Conservation (phyloP, 2,888 invertebrate genomes). For the Acrobasis consociella region DNA sequence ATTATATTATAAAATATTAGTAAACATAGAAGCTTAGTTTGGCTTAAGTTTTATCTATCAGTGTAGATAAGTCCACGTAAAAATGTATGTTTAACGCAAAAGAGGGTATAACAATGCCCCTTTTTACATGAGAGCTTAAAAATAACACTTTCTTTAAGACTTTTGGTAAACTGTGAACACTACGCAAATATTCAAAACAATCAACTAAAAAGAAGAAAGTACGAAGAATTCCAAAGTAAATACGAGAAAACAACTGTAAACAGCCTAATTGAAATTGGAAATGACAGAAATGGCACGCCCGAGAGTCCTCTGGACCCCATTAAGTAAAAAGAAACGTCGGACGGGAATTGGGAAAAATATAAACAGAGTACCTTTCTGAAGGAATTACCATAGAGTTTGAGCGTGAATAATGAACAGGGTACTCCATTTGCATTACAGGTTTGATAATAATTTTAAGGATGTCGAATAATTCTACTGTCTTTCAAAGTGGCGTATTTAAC, state of each 20-base stretch:
- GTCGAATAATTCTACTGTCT: background rate
- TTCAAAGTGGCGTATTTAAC: too few relatives aligned
- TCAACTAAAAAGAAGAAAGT: slow-evolving; percentile 2
- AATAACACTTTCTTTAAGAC: too few relatives aligned
- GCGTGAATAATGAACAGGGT: slow-evolving; percentile 6
- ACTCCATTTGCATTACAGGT: background rate
- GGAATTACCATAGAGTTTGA: slow-evolving; percentile 11
- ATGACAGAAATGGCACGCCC: slow-evolving; percentile 13
- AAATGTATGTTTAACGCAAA: background rate
- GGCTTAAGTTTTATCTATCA: too few relatives aligned
- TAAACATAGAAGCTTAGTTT: too few relatives aligned
- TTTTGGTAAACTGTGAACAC: background rate
- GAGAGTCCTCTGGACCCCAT: slow-evolving; percentile 17
- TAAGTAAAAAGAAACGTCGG: slow-evolving; percentile 19
- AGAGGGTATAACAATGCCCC: background rate
- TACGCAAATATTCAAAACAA: background rate
- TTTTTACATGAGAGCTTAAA: background rate
- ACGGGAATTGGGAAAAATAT: slow-evolving; percentile 3
- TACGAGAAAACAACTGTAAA: slow-evolving; percentile 11
- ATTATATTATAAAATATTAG: too few relatives aligned
- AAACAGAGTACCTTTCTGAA: slow-evolving; percentile 15
- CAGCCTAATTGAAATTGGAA: slow-evolving; percentile 22
- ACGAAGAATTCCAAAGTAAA: slow-evolving; percentile 4
- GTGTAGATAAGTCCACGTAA: too few relatives aligned
- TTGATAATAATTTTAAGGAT: background rate